Evolutionary conservation across 2,888 invertebrate genomes (phyloP).

Genomic region (Drosophila melanosoma): DNA sequence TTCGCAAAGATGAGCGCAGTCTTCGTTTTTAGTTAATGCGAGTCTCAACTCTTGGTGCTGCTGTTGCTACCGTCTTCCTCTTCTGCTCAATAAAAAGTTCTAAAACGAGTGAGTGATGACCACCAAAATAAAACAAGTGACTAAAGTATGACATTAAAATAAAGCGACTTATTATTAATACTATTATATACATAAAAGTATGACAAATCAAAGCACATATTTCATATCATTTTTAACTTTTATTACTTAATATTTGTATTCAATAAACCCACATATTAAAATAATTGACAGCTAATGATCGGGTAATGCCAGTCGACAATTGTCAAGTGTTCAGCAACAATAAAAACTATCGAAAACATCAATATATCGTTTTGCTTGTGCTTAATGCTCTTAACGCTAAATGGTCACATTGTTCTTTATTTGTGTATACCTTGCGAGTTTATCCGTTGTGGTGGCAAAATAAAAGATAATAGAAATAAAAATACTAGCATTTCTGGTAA

Average conservation of each 20-base stretch:
- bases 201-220: neutral
- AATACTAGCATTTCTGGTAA: slow-evolving; percentile 39
- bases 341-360: neutral
- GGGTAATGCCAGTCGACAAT: neutral
- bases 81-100: neutral
- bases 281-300: neutral
- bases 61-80: neutral
- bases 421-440: slow-evolving; percentile 51
- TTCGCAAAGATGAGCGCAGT: slow-evolving; percentile 27
- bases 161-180: neutral
- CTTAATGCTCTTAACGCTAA: neutral
- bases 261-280: neutral
- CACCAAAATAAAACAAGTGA: neutral
- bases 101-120: slow-evolving; percentile 3
- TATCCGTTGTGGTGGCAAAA: slow-evolving; percentile 39
- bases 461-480: slow-evolving; percentile 5
- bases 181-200: neutral
- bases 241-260: neutral
- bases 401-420: slow-evolving; percentile 36
- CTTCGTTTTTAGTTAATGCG: slow-evolving; percentile 10
- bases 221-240: neutral
- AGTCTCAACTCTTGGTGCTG: neutral
- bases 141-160: neutral
- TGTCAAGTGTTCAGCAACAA: neutral
- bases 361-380: neutral